Evolutionary conservation across 2,797 vertebrate species (phyloP).

Genomic region (Muscicapa striata): DNA sequence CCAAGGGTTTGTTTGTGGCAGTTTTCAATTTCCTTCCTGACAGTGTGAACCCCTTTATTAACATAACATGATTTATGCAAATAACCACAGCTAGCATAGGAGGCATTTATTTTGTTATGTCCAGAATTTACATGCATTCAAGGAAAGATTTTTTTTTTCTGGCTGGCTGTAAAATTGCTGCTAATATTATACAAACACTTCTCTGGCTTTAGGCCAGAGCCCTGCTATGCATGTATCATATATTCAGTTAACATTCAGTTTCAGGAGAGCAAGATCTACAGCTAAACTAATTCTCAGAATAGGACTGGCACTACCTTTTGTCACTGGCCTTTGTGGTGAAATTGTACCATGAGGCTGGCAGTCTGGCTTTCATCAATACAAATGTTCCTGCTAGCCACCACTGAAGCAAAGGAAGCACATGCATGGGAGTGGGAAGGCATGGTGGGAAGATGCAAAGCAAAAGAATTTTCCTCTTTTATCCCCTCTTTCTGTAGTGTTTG

Average conservation of each 20-base stretch:
- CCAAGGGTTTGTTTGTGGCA: background rate
- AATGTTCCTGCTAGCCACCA: background rate
- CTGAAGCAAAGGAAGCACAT: background rate
- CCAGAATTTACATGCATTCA: background rate
- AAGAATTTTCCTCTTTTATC: background rate
- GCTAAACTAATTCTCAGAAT: background rate
- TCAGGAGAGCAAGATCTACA: background rate
- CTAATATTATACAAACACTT: background rate
- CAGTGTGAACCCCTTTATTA: background rate
- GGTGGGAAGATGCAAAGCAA: background rate
- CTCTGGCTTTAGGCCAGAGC: background rate
- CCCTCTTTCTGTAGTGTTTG: background rate
- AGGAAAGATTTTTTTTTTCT: background rate
- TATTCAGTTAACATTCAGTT: background rate
- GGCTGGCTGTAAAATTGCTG: background rate
- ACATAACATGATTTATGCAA: background rate
- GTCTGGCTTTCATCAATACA: background rate
- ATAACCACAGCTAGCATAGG: background rate
- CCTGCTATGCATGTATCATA: background rate
- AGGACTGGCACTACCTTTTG: background rate
- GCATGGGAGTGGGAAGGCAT: accelerated
- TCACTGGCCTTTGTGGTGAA: background rate
- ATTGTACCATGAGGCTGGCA: background rate
- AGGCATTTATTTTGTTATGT: background rate
- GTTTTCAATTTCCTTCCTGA: background rate